These are phyloP conservation scores for Pristionchus exspectatus DNA, from an alignment of 2,888 invertebrate genomes.

Conservation along the genomic window DNA sequence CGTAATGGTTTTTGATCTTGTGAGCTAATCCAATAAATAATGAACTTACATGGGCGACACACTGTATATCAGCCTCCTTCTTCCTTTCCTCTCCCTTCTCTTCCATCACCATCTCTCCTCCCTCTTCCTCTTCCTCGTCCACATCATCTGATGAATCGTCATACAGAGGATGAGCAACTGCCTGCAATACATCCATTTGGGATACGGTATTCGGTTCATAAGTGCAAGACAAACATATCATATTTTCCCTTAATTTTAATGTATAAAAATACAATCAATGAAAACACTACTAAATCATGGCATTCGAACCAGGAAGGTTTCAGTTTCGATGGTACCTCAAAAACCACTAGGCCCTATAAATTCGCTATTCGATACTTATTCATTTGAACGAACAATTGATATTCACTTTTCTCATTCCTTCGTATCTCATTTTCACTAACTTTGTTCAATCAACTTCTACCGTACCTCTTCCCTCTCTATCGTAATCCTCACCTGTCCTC, in stretches of 20 bases:
- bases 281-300: too few species aligned
- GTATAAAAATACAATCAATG: too few species aligned
- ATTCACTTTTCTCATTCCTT: too few species aligned
- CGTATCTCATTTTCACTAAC: too few species aligned
- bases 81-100: slow-evolving; percentile 19
- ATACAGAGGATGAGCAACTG: not conserved
- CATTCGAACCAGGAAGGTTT: too few species aligned
- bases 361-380: too few species aligned
- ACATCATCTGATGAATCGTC: slow-evolving; percentile 29
- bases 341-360: too few species aligned
- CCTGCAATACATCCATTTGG: not conserved
- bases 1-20: not conserved
- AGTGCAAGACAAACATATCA: too few species aligned
- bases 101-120: not conserved
- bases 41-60: slow-evolving; percentile 38
- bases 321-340: too few species aligned
- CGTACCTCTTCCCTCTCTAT: not conserved
- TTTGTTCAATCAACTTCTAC: not conserved
- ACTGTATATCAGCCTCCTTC: slow-evolving; percentile 33
- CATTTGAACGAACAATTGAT: too few species aligned
- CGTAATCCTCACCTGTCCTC: slow-evolving; percentile 41
- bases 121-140: slow-evolving; percentile 50
- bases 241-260: too few species aligned
- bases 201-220: not conserved
- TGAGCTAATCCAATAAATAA: not conserved